A percentile compares a stretch with the other conserved stretches of the same genome.
Evolutionary conservation across 2,113 vertebrate species (phyloP).

Genomic region (Lamprotornis superbus): DNA sequence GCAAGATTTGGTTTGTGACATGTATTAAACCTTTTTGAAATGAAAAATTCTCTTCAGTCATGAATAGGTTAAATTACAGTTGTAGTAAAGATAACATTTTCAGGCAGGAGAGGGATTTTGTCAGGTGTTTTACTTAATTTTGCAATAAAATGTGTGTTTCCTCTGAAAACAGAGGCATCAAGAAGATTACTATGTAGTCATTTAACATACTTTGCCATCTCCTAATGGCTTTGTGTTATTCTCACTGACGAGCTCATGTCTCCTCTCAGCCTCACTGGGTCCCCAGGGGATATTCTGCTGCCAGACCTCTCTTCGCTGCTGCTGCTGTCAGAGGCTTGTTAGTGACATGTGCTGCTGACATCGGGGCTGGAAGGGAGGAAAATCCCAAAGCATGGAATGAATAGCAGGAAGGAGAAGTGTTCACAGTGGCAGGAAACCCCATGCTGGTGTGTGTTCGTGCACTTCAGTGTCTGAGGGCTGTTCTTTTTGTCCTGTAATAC

Average conservation of each 20-base stretch:
- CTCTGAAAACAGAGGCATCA: neutral
- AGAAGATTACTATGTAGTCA: neutral
- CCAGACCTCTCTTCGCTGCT: neutral
- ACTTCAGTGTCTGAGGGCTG: neutral
- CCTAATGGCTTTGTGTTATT: neutral
- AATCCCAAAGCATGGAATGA: neutral
- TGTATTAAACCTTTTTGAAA: neutral
- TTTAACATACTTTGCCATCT: neutral
- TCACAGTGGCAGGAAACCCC: neutral
- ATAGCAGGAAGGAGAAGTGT: neutral
- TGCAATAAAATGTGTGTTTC: neutral
- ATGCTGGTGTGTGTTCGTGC: neutral
- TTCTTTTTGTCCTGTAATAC: neutral
- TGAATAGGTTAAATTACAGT: neutral
- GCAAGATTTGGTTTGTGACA: neutral
- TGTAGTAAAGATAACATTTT: neutral
- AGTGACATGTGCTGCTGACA: neutral
- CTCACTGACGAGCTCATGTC: neutral
- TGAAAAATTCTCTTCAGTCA: neutral
- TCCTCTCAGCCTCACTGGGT: neutral
- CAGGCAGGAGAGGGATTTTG: neutral
- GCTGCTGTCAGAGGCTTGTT: neutral
- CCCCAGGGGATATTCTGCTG: neutral
- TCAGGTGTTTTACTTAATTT: neutral
- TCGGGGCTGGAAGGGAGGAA: neutral